Evolutionary conservation across 1,140 invertebrate species (phyloP).

Genomic region (Conus ventricosus): DNA sequence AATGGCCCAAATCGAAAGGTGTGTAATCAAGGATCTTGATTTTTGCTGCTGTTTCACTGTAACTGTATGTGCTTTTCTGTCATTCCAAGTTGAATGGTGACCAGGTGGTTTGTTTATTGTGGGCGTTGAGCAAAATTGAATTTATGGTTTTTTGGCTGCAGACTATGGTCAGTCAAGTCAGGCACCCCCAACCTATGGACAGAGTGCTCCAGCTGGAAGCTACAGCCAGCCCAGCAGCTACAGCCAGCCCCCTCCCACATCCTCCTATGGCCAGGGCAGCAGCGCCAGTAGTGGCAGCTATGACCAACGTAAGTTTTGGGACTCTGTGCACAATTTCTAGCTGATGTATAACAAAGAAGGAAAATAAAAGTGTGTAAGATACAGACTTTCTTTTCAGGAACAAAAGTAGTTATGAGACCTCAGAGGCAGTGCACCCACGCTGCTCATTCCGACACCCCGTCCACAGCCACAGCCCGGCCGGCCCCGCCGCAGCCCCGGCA

Average conservation of each 20-base stretch:
- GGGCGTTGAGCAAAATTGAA: too few relatives aligned
- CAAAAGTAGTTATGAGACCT: too few relatives aligned
- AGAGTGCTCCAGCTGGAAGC: slow-evolving; percentile 31
- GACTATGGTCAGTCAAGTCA: slow-evolving; percentile 24
- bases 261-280: neutral
- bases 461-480: too few relatives aligned
- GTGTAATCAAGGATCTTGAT: too few relatives aligned
- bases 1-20: too few relatives aligned
- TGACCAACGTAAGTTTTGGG: slow-evolving; percentile 21
- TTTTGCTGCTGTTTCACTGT: neutral
- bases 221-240: slow-evolving; percentile 29
- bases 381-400: too few relatives aligned
- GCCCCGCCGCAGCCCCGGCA: too few relatives aligned
- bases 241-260: neutral
- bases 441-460: too few relatives aligned
- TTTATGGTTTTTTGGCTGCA: neutral
- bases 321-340: neutral
- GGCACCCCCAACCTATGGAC: slow-evolving; percentile 16
- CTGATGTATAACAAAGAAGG: neutral
- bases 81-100: neutral
- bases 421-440: too few relatives aligned
- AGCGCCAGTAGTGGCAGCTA: slow-evolving; percentile 28
- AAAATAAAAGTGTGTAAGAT: too few relatives aligned
- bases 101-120: too few relatives aligned
- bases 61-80: neutral